phyloP scores from a whole-genome alignment of 2,888 invertebrate genomes.

The Deilephila elpenor region DNA sequence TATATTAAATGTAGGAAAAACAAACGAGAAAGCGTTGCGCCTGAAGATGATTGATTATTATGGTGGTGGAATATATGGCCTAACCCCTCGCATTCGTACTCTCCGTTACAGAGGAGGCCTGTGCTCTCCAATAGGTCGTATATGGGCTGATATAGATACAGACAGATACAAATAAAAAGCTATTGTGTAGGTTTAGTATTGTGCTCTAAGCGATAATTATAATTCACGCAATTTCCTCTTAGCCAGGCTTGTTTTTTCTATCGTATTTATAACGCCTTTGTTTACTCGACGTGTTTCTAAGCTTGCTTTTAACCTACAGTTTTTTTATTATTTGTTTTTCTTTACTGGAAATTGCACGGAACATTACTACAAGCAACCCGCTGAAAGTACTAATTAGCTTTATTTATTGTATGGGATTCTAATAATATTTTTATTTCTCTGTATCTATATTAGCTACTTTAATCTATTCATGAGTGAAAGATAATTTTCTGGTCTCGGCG shows the following conservation, averaged over 20 bases:
- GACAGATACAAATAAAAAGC: background rate
- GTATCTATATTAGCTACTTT: too few relatives aligned
- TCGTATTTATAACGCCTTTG: conserved; percentile 19
- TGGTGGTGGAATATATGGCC: background rate
- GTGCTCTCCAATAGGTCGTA: too few relatives aligned
- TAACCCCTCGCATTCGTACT: too few relatives aligned
- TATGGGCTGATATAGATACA: too few relatives aligned
- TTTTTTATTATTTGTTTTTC: conserved; percentile 10
- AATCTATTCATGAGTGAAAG: too few relatives aligned
- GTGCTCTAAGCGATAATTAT: background rate
- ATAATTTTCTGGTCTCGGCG: too few relatives aligned
- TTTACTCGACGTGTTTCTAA: conserved; percentile 13
- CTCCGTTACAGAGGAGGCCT: too few relatives aligned
- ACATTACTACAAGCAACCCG: background rate
- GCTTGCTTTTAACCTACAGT: conserved; percentile 8
- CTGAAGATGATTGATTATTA: too few relatives aligned
- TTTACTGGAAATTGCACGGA: background rate
- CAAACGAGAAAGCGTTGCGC: too few relatives aligned
- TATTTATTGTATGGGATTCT: background rate
- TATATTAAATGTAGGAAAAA: too few relatives aligned
- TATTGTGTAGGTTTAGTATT: background rate
- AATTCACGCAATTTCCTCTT: background rate
- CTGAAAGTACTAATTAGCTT: background rate
- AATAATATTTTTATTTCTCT: too few relatives aligned
- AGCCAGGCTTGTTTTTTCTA: background rate